Evolutionary conservation across 2,113 vertebrate genomes (phyloP).

Genomic region (Noturus placidus): DNA sequence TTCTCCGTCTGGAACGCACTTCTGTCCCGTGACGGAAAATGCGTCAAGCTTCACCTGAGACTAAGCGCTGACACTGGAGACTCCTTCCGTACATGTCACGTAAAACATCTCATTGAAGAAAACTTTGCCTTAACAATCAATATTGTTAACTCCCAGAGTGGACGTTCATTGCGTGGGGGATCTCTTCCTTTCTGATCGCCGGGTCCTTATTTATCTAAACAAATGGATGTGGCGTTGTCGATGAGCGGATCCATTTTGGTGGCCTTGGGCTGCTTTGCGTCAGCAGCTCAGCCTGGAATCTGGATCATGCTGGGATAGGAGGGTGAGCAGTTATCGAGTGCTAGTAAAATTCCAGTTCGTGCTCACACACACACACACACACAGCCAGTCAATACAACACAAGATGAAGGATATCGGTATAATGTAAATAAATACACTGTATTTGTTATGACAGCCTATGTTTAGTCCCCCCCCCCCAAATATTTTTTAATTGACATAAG

Average conservation of each 20-base stretch:
- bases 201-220: background rate
- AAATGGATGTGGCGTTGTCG: background rate
- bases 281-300: constrained; percentile 24
- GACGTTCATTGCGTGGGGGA: background rate
- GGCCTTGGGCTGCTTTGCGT: constrained; percentile 6
- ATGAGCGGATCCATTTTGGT: background rate
- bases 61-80: background rate
- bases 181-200: background rate
- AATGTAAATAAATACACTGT: background rate
- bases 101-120: background rate
- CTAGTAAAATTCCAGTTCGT: constrained; percentile 12
- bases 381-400: constrained; percentile 6
- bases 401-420: background rate
- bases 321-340: background rate
- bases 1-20: no score
- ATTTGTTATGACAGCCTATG: no score
- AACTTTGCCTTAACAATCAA: no score
- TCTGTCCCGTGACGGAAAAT: no score
- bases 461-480: background rate
- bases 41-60: no score
- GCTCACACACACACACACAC: constrained; percentile 14
- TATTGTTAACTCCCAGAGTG: background rate
- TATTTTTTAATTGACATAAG: no score
- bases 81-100: background rate
- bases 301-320: constrained; percentile 21